Conservation (phyloP, 1,140 invertebrate species). For the Brachystomella parvula region DNA sequence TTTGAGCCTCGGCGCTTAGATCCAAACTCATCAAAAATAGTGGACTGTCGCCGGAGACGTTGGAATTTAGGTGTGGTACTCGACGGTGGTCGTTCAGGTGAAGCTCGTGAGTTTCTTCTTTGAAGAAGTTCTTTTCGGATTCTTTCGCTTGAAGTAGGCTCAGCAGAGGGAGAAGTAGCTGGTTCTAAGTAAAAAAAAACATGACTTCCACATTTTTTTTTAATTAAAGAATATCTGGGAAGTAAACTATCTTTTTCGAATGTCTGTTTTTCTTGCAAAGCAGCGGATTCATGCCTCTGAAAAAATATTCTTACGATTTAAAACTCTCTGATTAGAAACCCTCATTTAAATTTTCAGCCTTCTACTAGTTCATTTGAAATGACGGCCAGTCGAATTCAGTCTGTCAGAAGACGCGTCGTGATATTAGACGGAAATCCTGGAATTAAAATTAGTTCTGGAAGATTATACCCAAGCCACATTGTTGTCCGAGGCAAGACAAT, state of each 20-base stretch:
- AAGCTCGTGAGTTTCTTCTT: conserved; percentile 58
- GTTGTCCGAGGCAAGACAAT: too few relatives aligned
- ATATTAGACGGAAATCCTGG: too few relatives aligned
- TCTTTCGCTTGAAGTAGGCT: conserved; percentile 35
- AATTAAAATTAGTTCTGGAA: too few relatives aligned
- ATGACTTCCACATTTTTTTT: too few relatives aligned
- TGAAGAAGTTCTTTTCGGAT: conserved; percentile 36
- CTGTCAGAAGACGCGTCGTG: too few relatives aligned
- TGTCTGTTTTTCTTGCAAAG: conserved; percentile 9
- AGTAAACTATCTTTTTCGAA: conserved; percentile 1
- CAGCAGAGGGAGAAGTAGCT: conserved; percentile 46
- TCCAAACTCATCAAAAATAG: conserved; percentile 68
- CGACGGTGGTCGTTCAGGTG: conserved; percentile 56
- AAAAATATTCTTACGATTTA: conserved; percentile 1
- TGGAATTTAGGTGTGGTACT: conserved; percentile 51
- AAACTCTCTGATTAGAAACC: background rate
- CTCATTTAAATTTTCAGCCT: background rate
- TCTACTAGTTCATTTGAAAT: too few relatives aligned
- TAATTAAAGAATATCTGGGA: background rate
- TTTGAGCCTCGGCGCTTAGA: conserved; percentile 39
- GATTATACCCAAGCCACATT: too few relatives aligned
- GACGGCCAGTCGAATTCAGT: too few relatives aligned
- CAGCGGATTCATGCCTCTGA: too few relatives aligned
- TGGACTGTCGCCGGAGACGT: conserved; percentile 71
- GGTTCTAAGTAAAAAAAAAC: conserved; percentile 39